A percentile compares a stretch with the other conserved stretches of the same genome.
These are phyloP conservation scores for Torymus tubicola DNA, from an alignment of 2,888 invertebrate genomes.

Conservation along the genomic window DNA sequence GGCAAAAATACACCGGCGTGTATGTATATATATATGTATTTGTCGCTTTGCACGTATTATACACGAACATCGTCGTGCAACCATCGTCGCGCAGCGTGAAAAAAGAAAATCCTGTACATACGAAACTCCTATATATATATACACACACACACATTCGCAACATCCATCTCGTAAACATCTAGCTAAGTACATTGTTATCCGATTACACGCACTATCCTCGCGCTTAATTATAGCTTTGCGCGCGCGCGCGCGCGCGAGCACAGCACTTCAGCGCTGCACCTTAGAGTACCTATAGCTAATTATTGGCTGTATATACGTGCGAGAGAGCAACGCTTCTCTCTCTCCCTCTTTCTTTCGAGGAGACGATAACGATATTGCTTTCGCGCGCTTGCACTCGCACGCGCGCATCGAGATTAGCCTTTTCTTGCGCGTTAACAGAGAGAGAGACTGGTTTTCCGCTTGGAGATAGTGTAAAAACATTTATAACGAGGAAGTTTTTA, in stretches of 20 bases:
- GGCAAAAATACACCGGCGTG: too few species aligned
- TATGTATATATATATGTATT: too few species aligned
- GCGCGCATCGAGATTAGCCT: constrained; percentile 34
- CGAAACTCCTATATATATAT: too few species aligned
- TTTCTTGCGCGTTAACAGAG: constrained; percentile 6
- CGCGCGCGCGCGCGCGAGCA: too few species aligned
- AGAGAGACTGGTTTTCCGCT: constrained; percentile 22
- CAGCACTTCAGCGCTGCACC: too few species aligned
- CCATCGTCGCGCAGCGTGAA: too few species aligned
- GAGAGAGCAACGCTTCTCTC: not conserved
- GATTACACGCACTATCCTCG: not conserved
- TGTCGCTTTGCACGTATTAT: too few species aligned
- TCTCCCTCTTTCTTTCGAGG: not conserved
- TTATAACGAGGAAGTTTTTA: constrained; percentile 42
- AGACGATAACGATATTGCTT: constrained; percentile 51
- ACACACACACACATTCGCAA: not conserved
- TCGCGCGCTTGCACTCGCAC: constrained; percentile 9
- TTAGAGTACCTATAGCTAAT: constrained; percentile 18
- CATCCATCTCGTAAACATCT: not conserved
- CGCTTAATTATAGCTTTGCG: constrained; percentile 7
- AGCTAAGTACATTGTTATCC: constrained; percentile 20
- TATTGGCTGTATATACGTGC: constrained; percentile 5
- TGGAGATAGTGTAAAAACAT: constrained; percentile 30
- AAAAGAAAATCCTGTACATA: too few species aligned
- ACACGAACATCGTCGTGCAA: too few species aligned